phyloP scores from a whole-genome alignment of 2,888 invertebrate species.

The Entomobrya proxima region DNA sequence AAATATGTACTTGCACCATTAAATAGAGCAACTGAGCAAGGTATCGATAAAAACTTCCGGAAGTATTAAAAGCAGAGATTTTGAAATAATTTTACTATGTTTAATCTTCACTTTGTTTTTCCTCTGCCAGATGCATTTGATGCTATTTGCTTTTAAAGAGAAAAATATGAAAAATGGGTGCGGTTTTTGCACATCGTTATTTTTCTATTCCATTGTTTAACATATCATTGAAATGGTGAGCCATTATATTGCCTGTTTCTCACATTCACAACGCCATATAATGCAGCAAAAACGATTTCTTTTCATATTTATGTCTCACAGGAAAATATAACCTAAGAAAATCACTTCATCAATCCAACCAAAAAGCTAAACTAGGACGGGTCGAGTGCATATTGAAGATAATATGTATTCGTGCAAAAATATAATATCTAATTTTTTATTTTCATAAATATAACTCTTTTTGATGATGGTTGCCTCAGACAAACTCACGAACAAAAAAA shows the following conservation, averaged over 20 bases:
- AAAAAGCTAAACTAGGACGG: conserved; percentile 43
- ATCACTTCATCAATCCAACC: conserved; percentile 48
- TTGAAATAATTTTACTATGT: conserved; percentile 19
- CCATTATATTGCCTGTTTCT: conserved; percentile 11
- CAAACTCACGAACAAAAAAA: conserved; percentile 48
- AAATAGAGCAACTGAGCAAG: neutral
- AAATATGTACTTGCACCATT: neutral
- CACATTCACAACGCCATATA: neutral
- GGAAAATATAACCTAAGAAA: conserved; percentile 3
- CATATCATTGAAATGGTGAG: conserved; percentile 15
- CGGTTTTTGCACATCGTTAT: conserved; percentile 54
- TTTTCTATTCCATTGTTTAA: conserved; percentile 54
- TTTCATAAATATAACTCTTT: conserved; percentile 48
- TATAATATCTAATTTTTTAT: conserved; percentile 55
- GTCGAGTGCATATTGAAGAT: conserved; percentile 20
- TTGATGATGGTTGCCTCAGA: conserved; percentile 42
- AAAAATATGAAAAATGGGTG: conserved; percentile 62
- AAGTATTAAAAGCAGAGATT: conserved; percentile 44
- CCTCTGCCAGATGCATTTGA: conserved; percentile 51
- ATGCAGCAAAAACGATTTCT: neutral
- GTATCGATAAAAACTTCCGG: conserved; percentile 37
- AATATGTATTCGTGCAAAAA: conserved; percentile 22
- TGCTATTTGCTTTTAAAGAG: conserved; percentile 63
- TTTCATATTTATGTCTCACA: neutral
- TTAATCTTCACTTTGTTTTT: conserved; percentile 31